phyloP scores from a whole-genome alignment of 2,888 invertebrate species.

The Elysia crispata region DNA sequence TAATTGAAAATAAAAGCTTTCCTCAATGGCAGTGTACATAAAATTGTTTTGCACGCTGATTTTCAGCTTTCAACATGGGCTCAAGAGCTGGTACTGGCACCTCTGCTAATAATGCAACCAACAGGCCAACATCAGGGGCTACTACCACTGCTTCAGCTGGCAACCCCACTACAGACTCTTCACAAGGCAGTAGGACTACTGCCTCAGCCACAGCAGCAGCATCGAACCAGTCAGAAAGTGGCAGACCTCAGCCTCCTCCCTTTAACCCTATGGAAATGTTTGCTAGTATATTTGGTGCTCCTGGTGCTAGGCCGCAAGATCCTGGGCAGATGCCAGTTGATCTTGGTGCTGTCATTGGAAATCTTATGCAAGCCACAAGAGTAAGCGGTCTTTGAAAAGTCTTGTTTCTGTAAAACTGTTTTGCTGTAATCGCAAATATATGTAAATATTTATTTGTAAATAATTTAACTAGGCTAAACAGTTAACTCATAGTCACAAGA shows the following conservation, averaged over 20 bases:
- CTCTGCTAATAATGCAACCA: background rate
- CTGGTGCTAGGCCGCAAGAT: background rate
- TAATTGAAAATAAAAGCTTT: too few species aligned
- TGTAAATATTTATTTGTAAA: too few species aligned
- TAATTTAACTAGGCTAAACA: too few species aligned
- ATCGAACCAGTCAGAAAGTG: background rate
- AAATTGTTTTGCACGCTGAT: too few species aligned
- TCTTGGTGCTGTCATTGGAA: slow-evolving; percentile 20
- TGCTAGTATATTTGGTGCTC: background rate
- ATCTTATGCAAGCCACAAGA: slow-evolving; percentile 2
- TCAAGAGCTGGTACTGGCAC: background rate
- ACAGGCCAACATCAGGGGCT: background rate
- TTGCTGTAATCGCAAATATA: too few species aligned
- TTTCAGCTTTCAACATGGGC: too few species aligned
- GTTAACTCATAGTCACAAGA: too few species aligned
- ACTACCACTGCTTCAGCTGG: background rate
- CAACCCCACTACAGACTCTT: background rate
- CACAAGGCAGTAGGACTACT: background rate
- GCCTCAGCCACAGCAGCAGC: slow-evolving; percentile 3
- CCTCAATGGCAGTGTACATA: too few species aligned
- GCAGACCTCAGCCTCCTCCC: background rate
- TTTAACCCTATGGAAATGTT: slow-evolving; percentile 45
- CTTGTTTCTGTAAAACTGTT: too few species aligned
- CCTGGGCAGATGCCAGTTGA: background rate
- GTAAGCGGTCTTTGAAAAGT: background rate